These are phyloP conservation scores for Cossypha caffra DNA, from an alignment of 2,797 vertebrate species.

Conservation along the genomic window DNA sequence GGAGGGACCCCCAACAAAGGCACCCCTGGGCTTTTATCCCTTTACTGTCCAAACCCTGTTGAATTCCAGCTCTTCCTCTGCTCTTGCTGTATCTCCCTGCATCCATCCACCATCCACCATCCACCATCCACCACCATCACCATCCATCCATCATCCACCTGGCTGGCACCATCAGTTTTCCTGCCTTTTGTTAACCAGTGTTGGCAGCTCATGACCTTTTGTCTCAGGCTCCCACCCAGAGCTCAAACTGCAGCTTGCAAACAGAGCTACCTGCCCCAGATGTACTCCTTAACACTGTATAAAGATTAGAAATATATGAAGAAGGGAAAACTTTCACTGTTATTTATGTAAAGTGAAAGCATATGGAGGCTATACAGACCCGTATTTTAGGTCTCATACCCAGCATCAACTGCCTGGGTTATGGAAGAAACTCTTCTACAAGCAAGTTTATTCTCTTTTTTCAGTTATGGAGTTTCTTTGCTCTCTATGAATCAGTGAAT, in stretches of 20 bases:
- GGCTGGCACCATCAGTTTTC: neutral
- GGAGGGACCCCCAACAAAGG: neutral
- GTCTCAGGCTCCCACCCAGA: neutral
- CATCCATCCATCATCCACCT: too few species aligned
- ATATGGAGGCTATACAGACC: neutral
- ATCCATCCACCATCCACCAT: too few species aligned
- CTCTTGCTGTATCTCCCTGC: neutral
- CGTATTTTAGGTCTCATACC: neutral
- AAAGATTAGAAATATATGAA: neutral
- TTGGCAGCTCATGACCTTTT: neutral
- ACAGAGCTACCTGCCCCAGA: neutral
- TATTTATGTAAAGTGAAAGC: neutral
- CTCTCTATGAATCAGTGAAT: neutral
- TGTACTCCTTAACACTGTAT: neutral
- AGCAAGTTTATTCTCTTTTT: neutral
- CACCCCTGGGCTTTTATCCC: neutral
- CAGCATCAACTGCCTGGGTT: neutral
- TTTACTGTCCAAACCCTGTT: neutral
- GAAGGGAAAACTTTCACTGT: neutral
- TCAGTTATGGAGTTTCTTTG: neutral
- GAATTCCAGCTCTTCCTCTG: neutral
- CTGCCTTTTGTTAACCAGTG: accelerated
- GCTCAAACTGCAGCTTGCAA: neutral
- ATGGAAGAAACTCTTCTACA: neutral
- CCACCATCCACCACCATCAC: too few species aligned